Conservation (phyloP, 2,797 vertebrate genomes). For the Pithecia hirsuta region DNA sequence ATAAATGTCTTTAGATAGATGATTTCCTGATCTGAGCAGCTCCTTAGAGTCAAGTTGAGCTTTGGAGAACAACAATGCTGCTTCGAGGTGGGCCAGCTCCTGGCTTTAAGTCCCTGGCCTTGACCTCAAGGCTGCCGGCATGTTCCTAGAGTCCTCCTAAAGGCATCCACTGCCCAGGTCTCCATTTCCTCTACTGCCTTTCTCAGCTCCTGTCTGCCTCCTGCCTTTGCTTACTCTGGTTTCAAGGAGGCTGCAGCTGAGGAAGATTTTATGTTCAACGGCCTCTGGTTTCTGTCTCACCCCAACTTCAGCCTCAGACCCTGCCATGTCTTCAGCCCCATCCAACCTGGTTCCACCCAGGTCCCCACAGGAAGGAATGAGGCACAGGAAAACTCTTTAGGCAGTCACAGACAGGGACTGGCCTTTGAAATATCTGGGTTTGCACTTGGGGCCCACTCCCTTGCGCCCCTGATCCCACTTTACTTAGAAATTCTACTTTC, state of each 20-base stretch:
- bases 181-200: not conserved
- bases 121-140: not conserved
- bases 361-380: not conserved
- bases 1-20: not conserved
- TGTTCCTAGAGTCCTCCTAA: not conserved
- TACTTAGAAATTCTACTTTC: not conserved
- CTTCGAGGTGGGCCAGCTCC: not conserved
- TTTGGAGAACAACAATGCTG: not conserved
- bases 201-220: not conserved
- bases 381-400: not conserved
- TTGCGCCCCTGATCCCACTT: not conserved
- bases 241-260: not conserved
- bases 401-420: not conserved
- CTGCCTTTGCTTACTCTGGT: not conserved
- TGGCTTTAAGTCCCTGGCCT: not conserved
- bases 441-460: not conserved
- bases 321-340: not conserved
- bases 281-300: not conserved
- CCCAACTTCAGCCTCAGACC: not conserved
- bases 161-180: not conserved
- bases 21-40: conserved; percentile 7
- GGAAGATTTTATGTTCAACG: not conserved
- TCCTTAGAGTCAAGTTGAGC: not conserved
- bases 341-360: not conserved
- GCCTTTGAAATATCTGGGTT: not conserved